These are phyloP conservation scores for Neocrepidodera transversa DNA, from an alignment of 2,888 invertebrate species.

Conservation along the genomic window DNA sequence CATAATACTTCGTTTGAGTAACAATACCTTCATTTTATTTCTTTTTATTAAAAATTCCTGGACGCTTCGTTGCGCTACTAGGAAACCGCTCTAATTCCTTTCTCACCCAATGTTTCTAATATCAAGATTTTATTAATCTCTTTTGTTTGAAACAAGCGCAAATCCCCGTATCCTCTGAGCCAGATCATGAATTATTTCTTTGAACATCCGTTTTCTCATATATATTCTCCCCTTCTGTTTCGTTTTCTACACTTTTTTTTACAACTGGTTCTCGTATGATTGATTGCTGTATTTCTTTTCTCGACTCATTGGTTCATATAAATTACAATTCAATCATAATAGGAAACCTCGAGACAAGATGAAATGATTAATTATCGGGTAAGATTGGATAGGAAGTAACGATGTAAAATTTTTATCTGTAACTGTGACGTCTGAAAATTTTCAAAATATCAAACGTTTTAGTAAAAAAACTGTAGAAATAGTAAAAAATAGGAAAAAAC, in stretches of 20 bases:
- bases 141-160: constrained; percentile 38
- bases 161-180: constrained; percentile 42
- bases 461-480: no score
- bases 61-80: background rate
- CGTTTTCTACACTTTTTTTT: constrained; percentile 26
- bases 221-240: constrained; percentile 37
- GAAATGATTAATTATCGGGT: constrained; percentile 18
- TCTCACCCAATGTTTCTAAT: constrained; percentile 18
- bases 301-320: constrained; percentile 44
- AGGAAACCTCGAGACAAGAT: constrained; percentile 11
- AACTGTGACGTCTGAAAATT: background rate
- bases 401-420: background rate
- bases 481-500: no score
- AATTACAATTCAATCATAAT: constrained; percentile 41
- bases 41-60: background rate
- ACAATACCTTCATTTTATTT: background rate
- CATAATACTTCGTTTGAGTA: no score
- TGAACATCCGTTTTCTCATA: constrained; percentile 44
- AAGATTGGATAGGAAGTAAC: constrained; percentile 4
- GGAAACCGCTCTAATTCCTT: background rate
- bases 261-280: constrained; percentile 36
- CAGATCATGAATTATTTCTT: constrained; percentile 47
- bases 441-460: no score
- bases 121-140: constrained; percentile 32
- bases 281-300: constrained; percentile 39